These are phyloP conservation scores for Orthosia cruda DNA, from an alignment of 2,888 invertebrate genomes.

Conservation along the genomic window DNA sequence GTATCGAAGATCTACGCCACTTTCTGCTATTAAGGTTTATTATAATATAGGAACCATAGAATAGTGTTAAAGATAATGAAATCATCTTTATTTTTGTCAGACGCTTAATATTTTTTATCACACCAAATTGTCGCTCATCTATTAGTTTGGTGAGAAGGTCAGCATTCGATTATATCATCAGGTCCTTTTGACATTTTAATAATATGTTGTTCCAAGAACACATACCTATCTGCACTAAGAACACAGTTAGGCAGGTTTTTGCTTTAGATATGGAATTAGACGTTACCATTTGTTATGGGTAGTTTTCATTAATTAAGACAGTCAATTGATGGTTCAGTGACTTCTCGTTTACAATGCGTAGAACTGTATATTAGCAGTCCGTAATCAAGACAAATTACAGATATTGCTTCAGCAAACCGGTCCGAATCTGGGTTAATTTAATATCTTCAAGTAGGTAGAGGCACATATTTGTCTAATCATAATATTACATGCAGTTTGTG, in stretches of 20 bases:
- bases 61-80: neutral
- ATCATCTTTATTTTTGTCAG: neutral
- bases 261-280: neutral
- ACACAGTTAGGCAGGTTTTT: neutral
- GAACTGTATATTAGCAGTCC: slow-evolving; percentile 66
- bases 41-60: too few species aligned
- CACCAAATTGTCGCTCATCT: neutral
- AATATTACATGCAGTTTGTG: slow-evolving; percentile 8
- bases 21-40: neutral
- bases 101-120: neutral
- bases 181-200: neutral
- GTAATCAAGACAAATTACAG: slow-evolving; percentile 77
- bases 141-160: slow-evolving; percentile 26
- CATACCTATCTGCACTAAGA: neutral
- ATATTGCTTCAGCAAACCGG: slow-evolving; percentile 66
- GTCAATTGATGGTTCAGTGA: slow-evolving; percentile 68
- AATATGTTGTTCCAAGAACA: neutral
- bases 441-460: slow-evolving; percentile 50
- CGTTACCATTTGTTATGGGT: slow-evolving; percentile 18
- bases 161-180: slow-evolving; percentile 33
- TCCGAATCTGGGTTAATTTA: slow-evolving; percentile 74
- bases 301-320: slow-evolving; percentile 32
- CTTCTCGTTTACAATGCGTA: slow-evolving; percentile 54
- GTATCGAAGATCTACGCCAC: neutral
- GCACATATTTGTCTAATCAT: slow-evolving; percentile 22